phyloP scores from a whole-genome alignment of 1,140 invertebrate genomes.

The Nomia melanderi region DNA sequence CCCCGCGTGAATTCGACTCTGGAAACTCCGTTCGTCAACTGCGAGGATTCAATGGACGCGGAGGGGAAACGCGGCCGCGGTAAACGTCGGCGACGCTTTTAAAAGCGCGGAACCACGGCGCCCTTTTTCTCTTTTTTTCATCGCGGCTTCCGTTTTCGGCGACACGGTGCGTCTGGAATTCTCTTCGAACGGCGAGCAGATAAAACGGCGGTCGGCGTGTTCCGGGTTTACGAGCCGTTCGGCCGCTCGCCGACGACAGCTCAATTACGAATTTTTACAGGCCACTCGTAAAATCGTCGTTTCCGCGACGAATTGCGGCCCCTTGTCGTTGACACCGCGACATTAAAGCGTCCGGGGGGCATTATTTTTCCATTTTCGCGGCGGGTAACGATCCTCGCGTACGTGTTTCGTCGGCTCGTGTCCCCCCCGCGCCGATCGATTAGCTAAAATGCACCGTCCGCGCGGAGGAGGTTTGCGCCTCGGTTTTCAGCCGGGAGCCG shows the following conservation, averaged over 20 bases:
- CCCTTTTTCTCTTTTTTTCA: no score
- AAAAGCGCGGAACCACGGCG: no score
- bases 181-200: constrained; percentile 6
- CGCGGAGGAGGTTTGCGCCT: not conserved
- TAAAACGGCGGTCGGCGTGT: not conserved
- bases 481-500: constrained; percentile 7
- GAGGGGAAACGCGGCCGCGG: no score
- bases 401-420: no score
- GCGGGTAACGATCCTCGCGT: no score
- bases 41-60: no score
- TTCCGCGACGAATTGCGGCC: not conserved
- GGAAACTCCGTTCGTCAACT: no score
- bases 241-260: not conserved
- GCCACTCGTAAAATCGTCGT: constrained; percentile 27
- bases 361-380: not conserved
- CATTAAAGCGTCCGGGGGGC: not conserved
- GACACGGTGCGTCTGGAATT: not conserved
- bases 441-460: not conserved
- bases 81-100: no score
- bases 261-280: constrained; percentile 43
- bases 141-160: no score
- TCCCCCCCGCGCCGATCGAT: not conserved
- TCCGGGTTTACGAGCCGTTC: constrained; percentile 24
- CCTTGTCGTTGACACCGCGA: not conserved
- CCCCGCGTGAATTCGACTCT: not conserved